Conservation (phyloP, 2,888 invertebrate species). For the Erebia palarica region DNA sequence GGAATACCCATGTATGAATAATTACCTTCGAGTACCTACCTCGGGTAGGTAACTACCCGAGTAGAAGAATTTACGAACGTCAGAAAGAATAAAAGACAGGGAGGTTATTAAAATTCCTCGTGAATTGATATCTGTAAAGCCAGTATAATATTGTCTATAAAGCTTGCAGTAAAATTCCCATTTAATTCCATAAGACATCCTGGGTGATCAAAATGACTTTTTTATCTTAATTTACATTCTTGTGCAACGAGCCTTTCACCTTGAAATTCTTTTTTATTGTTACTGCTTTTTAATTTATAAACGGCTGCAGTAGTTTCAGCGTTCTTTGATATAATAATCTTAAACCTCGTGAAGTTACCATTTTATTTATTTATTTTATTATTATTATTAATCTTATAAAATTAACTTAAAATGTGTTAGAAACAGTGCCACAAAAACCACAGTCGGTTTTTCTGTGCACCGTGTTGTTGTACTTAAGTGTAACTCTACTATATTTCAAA, state of each 20-base stretch:
- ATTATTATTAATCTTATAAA: too few relatives aligned
- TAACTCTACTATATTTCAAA: too few relatives aligned
- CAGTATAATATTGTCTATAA: not conserved
- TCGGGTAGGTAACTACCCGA: not conserved
- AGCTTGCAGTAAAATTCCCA: not conserved
- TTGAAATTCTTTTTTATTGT: slow-evolving; percentile 14
- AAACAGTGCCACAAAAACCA: too few relatives aligned
- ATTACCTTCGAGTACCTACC: not conserved
- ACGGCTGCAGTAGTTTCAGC: slow-evolving; percentile 1
- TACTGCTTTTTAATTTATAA: not conserved
- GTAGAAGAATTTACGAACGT: slow-evolving; percentile 4
- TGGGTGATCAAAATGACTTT: not conserved
- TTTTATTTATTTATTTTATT: too few relatives aligned
- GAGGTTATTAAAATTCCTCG: not conserved
- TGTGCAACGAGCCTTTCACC: not conserved
- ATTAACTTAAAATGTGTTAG: too few relatives aligned
- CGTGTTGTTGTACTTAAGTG: too few relatives aligned
- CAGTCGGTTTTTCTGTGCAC: too few relatives aligned
- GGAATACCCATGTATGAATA: slow-evolving; percentile 1
- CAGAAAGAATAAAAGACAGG: slow-evolving; percentile 10
- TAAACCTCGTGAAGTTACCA: not conserved
- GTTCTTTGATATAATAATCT: not conserved
- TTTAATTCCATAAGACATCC: slow-evolving; percentile 7
- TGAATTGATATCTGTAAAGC: slow-evolving; percentile 1
- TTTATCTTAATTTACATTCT: slow-evolving; percentile 8